phyloP scores from a whole-genome alignment of 2,113 vertebrate species.

The Plecotus auritus region DNA sequence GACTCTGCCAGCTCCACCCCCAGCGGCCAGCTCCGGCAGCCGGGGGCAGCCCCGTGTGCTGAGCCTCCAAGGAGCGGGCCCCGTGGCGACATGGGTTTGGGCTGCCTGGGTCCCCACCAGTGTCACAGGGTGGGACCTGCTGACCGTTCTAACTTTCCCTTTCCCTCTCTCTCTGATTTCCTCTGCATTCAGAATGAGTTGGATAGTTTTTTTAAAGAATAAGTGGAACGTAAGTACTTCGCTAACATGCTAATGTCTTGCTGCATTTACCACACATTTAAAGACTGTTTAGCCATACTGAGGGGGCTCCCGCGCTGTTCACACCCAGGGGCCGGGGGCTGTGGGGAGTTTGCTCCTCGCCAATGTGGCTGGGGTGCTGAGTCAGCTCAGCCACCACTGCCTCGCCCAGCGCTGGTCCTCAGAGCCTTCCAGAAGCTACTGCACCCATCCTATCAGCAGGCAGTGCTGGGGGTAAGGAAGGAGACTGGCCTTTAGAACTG shows the following conservation, averaged over 20 bases:
- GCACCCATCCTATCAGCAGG: background rate
- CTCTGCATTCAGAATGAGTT: conserved; percentile 45
- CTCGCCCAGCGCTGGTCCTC: background rate
- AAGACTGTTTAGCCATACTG: fast-evolving
- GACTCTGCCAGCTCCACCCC: background rate
- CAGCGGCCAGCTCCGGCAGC: background rate
- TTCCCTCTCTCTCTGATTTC: conserved; percentile 47
- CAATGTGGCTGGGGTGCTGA: background rate
- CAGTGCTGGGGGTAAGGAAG: background rate
- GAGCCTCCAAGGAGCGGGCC: background rate
- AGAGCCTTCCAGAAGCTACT: background rate
- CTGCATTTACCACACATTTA: fast-evolving
- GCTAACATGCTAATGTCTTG: background rate
- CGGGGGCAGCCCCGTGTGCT: too few species aligned
- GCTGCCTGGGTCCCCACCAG: background rate
- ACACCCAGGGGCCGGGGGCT: fast-evolving
- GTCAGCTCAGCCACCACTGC: background rate
- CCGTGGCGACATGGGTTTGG: too few species aligned
- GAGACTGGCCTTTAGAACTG: background rate
- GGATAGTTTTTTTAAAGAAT: conserved; percentile 41
- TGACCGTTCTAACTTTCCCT: conserved; percentile 4
- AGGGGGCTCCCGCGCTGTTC: too few species aligned
- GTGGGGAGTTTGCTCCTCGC: background rate
- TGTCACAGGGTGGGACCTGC: too few species aligned
- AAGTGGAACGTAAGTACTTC: conserved; percentile 49